phyloP scores from a whole-genome alignment of 2,113 vertebrate species.

The Melanotaenia duboulayi region DNA sequence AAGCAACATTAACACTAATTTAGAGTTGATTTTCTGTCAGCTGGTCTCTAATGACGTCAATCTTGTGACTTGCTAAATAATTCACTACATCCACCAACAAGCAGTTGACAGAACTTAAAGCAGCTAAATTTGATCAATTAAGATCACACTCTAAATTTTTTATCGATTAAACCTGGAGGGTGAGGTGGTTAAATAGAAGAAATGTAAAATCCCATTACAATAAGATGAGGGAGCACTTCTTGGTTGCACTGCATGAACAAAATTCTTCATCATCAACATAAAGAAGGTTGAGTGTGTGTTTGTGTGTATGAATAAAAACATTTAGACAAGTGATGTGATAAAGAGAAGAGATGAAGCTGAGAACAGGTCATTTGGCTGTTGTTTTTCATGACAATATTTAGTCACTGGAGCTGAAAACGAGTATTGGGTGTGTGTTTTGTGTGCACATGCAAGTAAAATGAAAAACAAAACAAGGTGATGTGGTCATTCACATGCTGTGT shows the following conservation, averaged over 20 bases:
- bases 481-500: conserved; percentile 78
- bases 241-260: conserved; percentile 17
- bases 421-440: conserved; percentile 14
- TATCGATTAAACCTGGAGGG: neutral
- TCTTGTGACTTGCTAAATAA: neutral
- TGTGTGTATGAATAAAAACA: conserved; percentile 3
- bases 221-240: conserved; percentile 4
- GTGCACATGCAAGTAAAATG: conserved; percentile 39
- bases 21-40: neutral
- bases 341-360: conserved; percentile 2
- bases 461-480: conserved; percentile 32
- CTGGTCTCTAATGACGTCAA: neutral
- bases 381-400: conserved; percentile 32
- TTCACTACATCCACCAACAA: neutral
- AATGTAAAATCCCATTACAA: neutral
- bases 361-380: conserved; percentile 42
- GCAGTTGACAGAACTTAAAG: neutral
- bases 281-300: neutral
- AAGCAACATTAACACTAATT: neutral
- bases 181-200: neutral
- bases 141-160: neutral
- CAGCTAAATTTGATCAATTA: neutral
- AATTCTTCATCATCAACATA: conserved; percentile 2
- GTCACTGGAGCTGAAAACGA: conserved; percentile 32
- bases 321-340: no score